Base-by-base conservation (phyloP, 2,797 vertebrate species). In the Neomorphus geoffroyi region DNA sequence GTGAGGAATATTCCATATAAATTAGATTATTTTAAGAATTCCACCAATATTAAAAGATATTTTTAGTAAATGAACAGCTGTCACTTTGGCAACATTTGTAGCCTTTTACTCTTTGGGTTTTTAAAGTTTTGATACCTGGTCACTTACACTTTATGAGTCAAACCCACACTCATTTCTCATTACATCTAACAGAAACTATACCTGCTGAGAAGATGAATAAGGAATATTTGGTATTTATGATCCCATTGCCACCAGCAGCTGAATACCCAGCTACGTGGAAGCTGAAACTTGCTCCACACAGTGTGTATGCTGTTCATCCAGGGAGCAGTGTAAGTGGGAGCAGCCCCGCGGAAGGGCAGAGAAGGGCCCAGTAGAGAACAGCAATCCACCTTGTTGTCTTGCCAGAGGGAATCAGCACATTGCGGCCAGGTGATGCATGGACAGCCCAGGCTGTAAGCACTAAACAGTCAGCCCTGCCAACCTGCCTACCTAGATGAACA, bases 21-120 rank as follows among this genome's bases (percentile, higher is more conserved):
- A 98, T 97, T 92, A 97, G 91, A 98, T 98, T 97, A 96, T 98
- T 98, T 97, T 97, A 95, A 97, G 97, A 97, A 96, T 95, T 96
- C 88, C 23, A 79, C 93, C 95, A 98, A 96, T 94, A 94, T 96
- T 98, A 97, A 96, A 96, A 97, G 96, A 89, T 97, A 97, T 96
- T 97, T 98, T 97, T 96, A 97, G 96, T 94, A 97, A 98, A 96
- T 94, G 97, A 98, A 92, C 95, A 98, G 94, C 97, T 97, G 97
- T 97, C 95, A 96, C 86, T 43, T 92, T 17, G 60, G 72, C 66
- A 94, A 77, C 72, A 93, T 87, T 90, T 84, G 57, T 88, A 94
- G 89, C 65, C n/a, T 91, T 91, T 91, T 71, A 79, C 16, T 92
- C 35, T 50, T n/a, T 45, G 10, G 5, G 13, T 30, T 62, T 26